phyloP scores from a whole-genome alignment of 2,113 vertebrate species.

The Saccopteryx bilineata region DNA sequence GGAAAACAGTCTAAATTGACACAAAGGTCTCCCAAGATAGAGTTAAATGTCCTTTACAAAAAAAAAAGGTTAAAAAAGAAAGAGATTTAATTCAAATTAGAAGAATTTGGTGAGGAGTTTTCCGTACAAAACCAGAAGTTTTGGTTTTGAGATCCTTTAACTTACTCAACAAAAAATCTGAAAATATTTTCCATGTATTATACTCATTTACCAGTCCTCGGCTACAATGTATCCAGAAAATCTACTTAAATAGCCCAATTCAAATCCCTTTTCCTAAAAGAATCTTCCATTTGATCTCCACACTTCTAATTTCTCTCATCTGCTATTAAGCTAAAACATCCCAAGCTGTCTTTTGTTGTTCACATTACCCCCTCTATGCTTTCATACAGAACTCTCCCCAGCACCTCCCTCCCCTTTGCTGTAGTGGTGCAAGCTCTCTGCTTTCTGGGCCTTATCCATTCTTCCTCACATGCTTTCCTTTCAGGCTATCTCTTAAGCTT shows the following conservation, averaged over 20 bases:
- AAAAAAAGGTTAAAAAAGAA: background rate
- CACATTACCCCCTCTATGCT: background rate
- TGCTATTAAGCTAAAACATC: background rate
- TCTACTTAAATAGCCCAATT: background rate
- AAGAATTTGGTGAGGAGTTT: slow-evolving; percentile 7
- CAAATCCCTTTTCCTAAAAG: background rate
- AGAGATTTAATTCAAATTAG: background rate
- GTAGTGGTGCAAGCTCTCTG: background rate
- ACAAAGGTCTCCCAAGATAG: background rate
- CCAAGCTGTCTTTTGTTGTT: background rate
- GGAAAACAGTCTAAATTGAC: slow-evolving; percentile 13
- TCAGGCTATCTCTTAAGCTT: background rate
- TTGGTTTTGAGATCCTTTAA: slow-evolving; percentile 36
- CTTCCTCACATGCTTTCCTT: background rate
- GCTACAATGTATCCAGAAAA: background rate
- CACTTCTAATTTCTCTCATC: background rate
- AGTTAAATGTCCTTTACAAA: background rate
- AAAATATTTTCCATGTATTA: slow-evolving; percentile 24
- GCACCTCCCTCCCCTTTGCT: background rate
- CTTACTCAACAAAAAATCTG: slow-evolving; percentile 20
- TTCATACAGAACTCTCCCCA: background rate
- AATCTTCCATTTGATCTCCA: background rate
- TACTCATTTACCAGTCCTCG: background rate
- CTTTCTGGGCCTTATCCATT: background rate
- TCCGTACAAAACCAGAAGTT: background rate